Evolutionary conservation across 2,888 invertebrate species (phyloP), one percentile per base, ranked within the genome.

Genomic region (Ferrisia virgata): DNA sequence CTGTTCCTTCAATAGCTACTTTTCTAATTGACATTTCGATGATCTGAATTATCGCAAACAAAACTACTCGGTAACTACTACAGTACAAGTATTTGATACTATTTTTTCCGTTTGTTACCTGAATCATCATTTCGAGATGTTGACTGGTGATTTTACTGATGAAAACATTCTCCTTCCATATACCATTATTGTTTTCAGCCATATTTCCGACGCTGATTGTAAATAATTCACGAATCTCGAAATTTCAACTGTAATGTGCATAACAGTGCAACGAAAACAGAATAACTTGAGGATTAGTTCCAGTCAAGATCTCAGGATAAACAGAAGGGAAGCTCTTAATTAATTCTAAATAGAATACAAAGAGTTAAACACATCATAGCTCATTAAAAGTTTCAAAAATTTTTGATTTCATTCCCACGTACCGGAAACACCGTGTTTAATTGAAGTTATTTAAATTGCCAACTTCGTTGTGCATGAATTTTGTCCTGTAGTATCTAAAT

Each of bases 391-490:
- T 72, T 72, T 72, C n/a, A 25, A 72, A 72, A 72, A 36, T 13
- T 72, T 72, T 72, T 72, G 72, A 72, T 72, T 72, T 72, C n/a
- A 72, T 72, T 72, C 72, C 72, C 72, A 72, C 72, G 72, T 72
- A 72, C 72, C 72, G 72, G 72, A 72, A 33, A 72, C 33, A 25
- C 11, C 36, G 72, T 72, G 25, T 72, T 33, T 72, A 72, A 72
- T 72, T 72, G 72, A 33, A 31, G 72, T 72, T 36, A 33, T 15
- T 72, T 72, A 22, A 33, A 28, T 64, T 64, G 58, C 25, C 25
- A 4, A 64, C 58, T 25, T 64, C 58, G 58, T 64, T 25, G 58
- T 64, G 13, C 58, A 11, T 25, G 58, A 64, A 64, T 64, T 64
- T 25, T 22, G 28, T 25, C 13, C 13, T 8, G 11, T 28, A 13